These are phyloP conservation scores for Syrrhaptes paradoxus DNA, from an alignment of 2,113 vertebrate genomes.

Conservation along the genomic window DNA sequence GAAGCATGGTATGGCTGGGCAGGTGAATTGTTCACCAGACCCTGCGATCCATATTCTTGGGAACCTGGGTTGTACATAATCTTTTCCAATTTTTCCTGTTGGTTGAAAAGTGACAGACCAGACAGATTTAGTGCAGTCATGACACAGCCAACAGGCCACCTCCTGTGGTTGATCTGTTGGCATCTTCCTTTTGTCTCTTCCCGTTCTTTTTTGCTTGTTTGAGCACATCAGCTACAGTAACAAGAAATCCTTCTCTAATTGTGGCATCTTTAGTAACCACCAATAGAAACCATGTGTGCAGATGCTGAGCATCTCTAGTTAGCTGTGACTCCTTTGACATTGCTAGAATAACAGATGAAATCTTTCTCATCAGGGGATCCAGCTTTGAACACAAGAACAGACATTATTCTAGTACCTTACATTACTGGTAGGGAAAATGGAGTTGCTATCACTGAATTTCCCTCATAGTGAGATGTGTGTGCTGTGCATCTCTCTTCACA, in stretches of 20 bases:
- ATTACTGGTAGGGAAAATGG: background rate
- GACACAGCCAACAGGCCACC: background rate
- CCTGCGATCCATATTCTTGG: background rate
- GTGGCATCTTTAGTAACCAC: background rate
- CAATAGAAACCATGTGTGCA: background rate
- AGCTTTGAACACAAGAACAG: background rate
- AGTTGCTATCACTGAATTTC: background rate
- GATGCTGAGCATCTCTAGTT: background rate
- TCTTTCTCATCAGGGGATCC: background rate
- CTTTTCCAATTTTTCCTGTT: background rate
- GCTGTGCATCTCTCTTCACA: background rate
- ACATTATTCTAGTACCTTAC: background rate
- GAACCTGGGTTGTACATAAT: background rate
- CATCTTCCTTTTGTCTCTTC: background rate
- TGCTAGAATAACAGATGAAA: background rate
- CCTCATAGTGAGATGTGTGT: background rate
- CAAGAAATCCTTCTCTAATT: background rate
- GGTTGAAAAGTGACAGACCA: background rate
- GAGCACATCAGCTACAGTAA: background rate
- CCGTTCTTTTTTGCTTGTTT: rapidly evolving
- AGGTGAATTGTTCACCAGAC: background rate
- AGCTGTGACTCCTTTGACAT: background rate
- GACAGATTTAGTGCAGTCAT: background rate
- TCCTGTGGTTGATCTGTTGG: background rate
- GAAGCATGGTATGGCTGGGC: background rate